These are phyloP conservation scores for Danionella dracula DNA, from an alignment of 2,797 vertebrate genomes.

Conservation along the genomic window DNA sequence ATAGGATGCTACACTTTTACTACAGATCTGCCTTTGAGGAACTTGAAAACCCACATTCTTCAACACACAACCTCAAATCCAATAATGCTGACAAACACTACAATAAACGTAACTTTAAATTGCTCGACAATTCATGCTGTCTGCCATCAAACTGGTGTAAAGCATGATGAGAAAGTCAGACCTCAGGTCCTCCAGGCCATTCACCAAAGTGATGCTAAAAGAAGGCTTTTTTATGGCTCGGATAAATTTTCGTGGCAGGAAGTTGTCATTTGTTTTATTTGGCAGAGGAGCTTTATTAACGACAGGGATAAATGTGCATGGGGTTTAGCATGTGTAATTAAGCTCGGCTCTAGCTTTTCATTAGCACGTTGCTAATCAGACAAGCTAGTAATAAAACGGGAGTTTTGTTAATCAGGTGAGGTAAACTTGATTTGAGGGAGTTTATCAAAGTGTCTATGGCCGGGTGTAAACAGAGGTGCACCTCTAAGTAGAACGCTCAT, in stretches of 20 bases:
- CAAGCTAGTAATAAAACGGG: slow-evolving; percentile 64
- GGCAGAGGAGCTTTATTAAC: slow-evolving; percentile 42
- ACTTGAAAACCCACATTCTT: not conserved
- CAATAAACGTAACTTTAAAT: slow-evolving; percentile 2
- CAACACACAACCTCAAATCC: slow-evolving; percentile 4
- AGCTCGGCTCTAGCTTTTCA: slow-evolving; percentile 55
- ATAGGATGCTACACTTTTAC: not conserved
- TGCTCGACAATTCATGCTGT: slow-evolving; percentile 17
- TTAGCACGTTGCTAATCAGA: slow-evolving; percentile 66
- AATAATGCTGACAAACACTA: slow-evolving; percentile 12
- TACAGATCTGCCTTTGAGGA: not conserved
- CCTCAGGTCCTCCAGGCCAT: not conserved
- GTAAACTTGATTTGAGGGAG: slow-evolving; percentile 44
- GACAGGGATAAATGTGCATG: slow-evolving; percentile 28
- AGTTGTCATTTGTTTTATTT: slow-evolving; percentile 47
- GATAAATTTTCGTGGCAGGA: slow-evolving; percentile 38
- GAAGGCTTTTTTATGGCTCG: slow-evolving; percentile 29
- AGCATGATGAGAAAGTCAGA: slow-evolving; percentile 17
- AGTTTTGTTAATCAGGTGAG: slow-evolving; percentile 66
- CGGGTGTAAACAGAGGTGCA: slow-evolving; percentile 64
- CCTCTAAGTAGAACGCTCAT: slow-evolving; percentile 65
- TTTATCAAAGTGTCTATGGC: slow-evolving; percentile 64
- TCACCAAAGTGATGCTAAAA: slow-evolving; percentile 11
- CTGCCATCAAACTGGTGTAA: slow-evolving; percentile 17
- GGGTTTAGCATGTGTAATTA: slow-evolving; percentile 47